phyloP scores from a whole-genome alignment of 1,140 invertebrate genomes.

The Streblospio benedicti region DNA sequence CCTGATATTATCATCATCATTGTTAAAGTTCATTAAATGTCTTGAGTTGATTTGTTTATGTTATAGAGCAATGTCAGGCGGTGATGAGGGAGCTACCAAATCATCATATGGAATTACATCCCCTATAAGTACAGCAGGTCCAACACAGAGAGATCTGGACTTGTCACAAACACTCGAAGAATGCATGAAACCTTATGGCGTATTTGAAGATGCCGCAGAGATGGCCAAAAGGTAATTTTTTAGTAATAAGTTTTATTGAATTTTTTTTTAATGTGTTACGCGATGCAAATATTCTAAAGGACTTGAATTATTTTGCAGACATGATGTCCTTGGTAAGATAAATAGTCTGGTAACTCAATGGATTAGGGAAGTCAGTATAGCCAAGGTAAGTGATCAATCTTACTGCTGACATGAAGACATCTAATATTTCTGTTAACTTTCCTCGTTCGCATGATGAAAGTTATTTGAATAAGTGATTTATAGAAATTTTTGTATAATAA shows the following conservation, averaged over 20 bases:
- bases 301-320: constrained; percentile 37
- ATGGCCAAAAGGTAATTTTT: constrained; percentile 17
- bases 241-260: constrained; percentile 54
- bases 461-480: background rate
- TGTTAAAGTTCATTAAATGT: no score
- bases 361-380: constrained; percentile 79
- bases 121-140: constrained; percentile 78
- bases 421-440: background rate
- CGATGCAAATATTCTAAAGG: background rate
- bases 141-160: constrained; percentile 73
- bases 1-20: no score
- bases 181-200: constrained; percentile 52
- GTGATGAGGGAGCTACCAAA: no score
- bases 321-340: constrained; percentile 63
- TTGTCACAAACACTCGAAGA: constrained; percentile 75
- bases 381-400: constrained; percentile 50
- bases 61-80: no score
- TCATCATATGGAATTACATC: constrained; percentile 96
- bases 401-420: background rate
- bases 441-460: background rate
- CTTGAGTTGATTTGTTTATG: no score
- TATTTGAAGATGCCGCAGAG: constrained; percentile 8
- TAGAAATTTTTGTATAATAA: no score
- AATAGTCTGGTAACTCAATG: constrained; percentile 84
- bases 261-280: background rate